Percentiles rank a stretch among this genome's conserved stretches.
Conservation (phyloP, 2,113 vertebrate genomes). For the Ictidomys tridecemlineatus region DNA sequence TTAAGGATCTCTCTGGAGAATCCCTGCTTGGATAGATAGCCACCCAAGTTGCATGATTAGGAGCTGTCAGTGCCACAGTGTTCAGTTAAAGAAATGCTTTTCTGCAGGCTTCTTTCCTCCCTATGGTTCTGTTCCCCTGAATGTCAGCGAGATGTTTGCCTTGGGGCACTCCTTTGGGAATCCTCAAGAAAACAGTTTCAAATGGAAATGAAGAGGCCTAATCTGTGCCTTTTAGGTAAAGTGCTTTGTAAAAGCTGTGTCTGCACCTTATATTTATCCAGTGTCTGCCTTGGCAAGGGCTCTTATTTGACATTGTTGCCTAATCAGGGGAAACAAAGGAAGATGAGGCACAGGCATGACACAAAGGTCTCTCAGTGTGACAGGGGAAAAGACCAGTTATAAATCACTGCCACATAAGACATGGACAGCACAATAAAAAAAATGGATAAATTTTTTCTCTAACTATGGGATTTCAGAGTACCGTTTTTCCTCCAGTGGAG, state of each 20-base stretch:
- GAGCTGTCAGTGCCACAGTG: no score
- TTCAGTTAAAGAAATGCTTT: rapidly evolving
- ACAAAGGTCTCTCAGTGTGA: neutral
- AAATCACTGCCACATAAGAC: neutral
- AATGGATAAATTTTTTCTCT: no score
- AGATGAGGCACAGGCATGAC: neutral
- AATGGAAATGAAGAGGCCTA: no score
- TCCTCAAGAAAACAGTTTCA: no score
- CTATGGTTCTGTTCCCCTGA: no score
- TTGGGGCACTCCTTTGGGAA: no score
- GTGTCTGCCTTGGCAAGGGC: neutral
- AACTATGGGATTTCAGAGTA: neutral
- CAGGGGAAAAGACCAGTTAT: neutral
- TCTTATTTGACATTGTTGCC: neutral
- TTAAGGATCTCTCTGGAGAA: no score
- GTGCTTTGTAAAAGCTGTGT: no score
- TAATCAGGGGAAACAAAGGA: no score
- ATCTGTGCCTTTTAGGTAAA: no score
- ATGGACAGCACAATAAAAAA: neutral
- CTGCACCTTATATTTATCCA: neutral
- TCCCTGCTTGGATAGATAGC: no score
- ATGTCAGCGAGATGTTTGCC: no score
- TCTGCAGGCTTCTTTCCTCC: rapidly evolving
- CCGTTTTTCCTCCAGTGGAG: neutral
- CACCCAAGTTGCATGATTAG: rapidly evolving